These are phyloP conservation scores for Drosophila setifemur DNA, from an alignment of 1,140 invertebrate species.

Conservation along the genomic window DNA sequence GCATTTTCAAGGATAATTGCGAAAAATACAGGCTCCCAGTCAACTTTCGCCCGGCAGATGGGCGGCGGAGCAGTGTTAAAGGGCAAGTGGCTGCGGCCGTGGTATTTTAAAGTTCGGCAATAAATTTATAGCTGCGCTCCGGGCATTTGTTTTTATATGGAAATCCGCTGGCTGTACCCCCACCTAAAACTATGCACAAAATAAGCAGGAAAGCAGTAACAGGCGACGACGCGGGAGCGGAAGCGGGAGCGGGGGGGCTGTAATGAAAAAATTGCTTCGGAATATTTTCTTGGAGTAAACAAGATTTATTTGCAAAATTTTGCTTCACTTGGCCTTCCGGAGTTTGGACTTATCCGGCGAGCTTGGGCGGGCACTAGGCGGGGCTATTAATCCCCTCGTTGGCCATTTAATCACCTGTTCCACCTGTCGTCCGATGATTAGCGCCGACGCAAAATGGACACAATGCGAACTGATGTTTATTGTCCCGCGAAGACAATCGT, in stretches of 20 bases:
- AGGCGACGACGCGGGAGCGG: neutral
- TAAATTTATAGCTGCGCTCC: slow-evolving; percentile 71
- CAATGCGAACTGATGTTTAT: slow-evolving; percentile 29
- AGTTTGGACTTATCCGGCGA: too few relatives aligned
- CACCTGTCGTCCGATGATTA: neutral
- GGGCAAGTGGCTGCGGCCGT: slow-evolving; percentile 51
- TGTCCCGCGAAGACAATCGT: slow-evolving; percentile 32
- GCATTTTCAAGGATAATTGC: slow-evolving; percentile 76
- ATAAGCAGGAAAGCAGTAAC: slow-evolving; percentile 17
- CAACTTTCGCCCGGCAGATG: slow-evolving; percentile 46
- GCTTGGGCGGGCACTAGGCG: neutral
- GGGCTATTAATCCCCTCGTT: slow-evolving; percentile 12
- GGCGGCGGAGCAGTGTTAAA: neutral
- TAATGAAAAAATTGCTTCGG: slow-evolving; percentile 68
- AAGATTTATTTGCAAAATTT: slow-evolving; percentile 58
- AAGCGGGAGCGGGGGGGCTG: neutral
- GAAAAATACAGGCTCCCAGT: slow-evolving; percentile 56
- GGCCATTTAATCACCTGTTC: slow-evolving; percentile 31
- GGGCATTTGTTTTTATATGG: slow-evolving; percentile 54
- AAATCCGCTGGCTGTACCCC: slow-evolving; percentile 9
- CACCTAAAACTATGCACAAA: slow-evolving; percentile 65
- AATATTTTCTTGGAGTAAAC: slow-evolving; percentile 59
- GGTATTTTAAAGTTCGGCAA: slow-evolving; percentile 78
- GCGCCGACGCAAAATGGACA: slow-evolving; percentile 19
- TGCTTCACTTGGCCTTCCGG: slow-evolving; percentile 3